Percentiles rank a stretch among this genome's conserved stretches.
These are phyloP conservation scores for Dioctria linearis DNA, from an alignment of 2,888 invertebrate genomes.

Conservation along the genomic window DNA sequence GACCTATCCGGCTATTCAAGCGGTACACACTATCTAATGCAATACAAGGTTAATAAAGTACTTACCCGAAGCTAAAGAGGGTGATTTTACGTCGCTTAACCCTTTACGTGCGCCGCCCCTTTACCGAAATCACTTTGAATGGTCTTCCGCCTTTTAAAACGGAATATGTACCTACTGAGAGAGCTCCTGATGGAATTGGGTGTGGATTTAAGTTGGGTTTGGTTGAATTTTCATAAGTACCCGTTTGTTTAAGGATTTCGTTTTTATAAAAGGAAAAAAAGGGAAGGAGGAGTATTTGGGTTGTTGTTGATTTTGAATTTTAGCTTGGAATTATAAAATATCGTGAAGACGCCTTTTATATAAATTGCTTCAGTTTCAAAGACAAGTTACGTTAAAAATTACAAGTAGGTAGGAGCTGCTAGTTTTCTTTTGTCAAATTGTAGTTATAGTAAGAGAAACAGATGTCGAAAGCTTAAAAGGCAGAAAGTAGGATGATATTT, in stretches of 20 bases:
- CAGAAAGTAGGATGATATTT: too few species aligned
- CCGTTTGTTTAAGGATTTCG: conserved; percentile 54
- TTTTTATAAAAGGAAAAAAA: conserved; percentile 43
- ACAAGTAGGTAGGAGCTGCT: too few species aligned
- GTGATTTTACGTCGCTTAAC: conserved; percentile 54
- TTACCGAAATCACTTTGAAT: conserved; percentile 57
- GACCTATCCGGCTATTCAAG: conserved; percentile 10
- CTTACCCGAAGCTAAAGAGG: conserved; percentile 56
- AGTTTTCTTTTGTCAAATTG: too few species aligned
- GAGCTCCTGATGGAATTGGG: neutral
- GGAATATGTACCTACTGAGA: conserved; percentile 30
- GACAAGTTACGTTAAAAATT: too few species aligned
- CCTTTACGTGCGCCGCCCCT: conserved; percentile 50
- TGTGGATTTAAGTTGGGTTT: conserved; percentile 46
- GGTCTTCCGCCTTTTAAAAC: conserved; percentile 58
- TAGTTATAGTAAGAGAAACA: too few species aligned
- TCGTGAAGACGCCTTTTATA: conserved; percentile 55
- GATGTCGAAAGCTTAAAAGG: too few species aligned
- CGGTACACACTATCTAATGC: conserved; percentile 49
- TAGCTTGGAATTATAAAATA: conserved; percentile 53
- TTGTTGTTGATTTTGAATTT: conserved; percentile 16
- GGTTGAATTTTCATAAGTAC: conserved; percentile 57
- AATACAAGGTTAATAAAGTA: conserved; percentile 57
- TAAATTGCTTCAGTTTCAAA: neutral
- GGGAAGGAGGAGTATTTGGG: conserved; percentile 2